These are phyloP conservation scores for Anas bernieri DNA, from an alignment of 2,797 vertebrate species.

Conservation along the genomic window DNA sequence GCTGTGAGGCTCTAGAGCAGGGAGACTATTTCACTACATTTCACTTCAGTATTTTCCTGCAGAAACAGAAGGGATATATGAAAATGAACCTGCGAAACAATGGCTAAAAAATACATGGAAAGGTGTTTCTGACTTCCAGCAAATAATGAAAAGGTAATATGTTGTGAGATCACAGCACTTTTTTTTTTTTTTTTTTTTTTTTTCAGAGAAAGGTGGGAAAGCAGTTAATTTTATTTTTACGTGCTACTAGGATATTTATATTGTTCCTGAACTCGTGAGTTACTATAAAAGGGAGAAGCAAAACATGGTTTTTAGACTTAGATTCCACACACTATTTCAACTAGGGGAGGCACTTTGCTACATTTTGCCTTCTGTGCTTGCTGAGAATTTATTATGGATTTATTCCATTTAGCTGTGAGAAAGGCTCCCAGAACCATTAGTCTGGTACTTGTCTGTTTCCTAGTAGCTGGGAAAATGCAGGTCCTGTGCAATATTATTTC, in stretches of 20 bases:
- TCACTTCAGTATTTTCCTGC: background rate
- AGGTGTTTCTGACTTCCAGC: background rate
- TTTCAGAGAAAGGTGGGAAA: background rate
- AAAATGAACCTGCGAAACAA: background rate
- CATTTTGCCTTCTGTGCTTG: background rate
- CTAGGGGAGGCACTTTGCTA: background rate
- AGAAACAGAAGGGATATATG: conserved; percentile 13
- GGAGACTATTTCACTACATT: background rate
- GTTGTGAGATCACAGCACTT: background rate
- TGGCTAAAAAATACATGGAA: background rate
- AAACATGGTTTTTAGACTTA: background rate
- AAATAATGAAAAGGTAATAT: background rate
- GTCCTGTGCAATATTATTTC: background rate
- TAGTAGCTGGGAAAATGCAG: fast-evolving
- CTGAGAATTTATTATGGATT: background rate
- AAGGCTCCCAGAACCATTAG: background rate
- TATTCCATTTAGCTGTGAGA: background rate
- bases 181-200: background rate
- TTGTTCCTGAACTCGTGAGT: background rate
- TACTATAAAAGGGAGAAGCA: background rate
- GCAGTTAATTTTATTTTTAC: background rate
- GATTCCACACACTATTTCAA: background rate
- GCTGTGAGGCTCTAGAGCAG: background rate
- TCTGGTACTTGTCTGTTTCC: background rate
- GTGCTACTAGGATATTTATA: background rate